phyloP scores from a whole-genome alignment of 1,140 invertebrate genomes.

The Vollenhovia emeryi region DNA sequence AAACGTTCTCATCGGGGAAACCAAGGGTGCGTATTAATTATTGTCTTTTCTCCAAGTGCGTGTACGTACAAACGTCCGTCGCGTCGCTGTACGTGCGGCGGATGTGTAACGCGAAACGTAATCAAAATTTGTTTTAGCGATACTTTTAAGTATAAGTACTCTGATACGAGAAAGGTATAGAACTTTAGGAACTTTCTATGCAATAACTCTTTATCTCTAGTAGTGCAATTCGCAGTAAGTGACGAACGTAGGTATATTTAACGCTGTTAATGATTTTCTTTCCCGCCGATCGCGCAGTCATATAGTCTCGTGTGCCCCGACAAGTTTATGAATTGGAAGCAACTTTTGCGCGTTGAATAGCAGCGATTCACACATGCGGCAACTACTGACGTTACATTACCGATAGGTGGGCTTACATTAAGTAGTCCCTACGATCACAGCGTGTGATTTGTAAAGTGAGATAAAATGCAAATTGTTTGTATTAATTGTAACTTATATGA shows the following conservation, averaged over 20 bases:
- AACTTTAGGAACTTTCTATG: constrained; percentile 43
- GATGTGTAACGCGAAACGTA: background rate
- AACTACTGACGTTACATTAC: constrained; percentile 34
- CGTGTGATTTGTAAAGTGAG: constrained; percentile 53
- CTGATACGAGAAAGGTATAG: constrained; percentile 7
- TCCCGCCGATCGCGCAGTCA: background rate
- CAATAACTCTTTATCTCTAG: constrained; percentile 57
- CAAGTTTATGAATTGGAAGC: constrained; percentile 2
- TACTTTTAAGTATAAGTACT: background rate
- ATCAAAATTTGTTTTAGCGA: constrained; percentile 44
- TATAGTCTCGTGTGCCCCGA: background rate
- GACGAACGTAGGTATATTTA: constrained; percentile 24
- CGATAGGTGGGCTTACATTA: constrained; percentile 23
- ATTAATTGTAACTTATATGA: constrained; percentile 71
- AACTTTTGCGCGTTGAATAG: constrained; percentile 21
- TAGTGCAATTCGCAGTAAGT: constrained; percentile 45
- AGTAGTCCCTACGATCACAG: constrained; percentile 26
- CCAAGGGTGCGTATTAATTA: background rate
- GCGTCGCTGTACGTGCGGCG: constrained; percentile 6
- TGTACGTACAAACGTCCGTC: background rate
- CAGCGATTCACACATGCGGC: constrained; percentile 17
- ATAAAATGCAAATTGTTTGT: constrained; percentile 67
- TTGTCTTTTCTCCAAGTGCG: background rate
- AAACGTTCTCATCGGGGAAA: no score
- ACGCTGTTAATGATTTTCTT: constrained; percentile 25